Percentiles rank a stretch among this genome's conserved stretches.
Evolutionary conservation across 2,797 vertebrate species (phyloP).

Genomic region (Adelosebastes latens): DNA sequence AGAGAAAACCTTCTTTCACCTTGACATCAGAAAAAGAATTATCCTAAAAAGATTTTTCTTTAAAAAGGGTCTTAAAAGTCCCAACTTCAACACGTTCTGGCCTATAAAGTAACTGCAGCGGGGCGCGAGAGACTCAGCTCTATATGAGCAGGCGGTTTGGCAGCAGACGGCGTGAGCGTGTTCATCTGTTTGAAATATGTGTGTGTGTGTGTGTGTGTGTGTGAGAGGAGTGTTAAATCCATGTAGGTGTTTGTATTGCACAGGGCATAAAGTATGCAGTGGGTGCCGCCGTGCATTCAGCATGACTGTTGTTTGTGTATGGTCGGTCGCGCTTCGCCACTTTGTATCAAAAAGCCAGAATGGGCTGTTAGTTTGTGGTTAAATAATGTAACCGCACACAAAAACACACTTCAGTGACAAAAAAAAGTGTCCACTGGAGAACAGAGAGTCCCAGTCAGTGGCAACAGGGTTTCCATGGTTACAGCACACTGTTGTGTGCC

Average conservation of each 20-base stretch:
- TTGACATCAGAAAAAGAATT: slow-evolving; percentile 3
- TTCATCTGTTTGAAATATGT: slow-evolving; percentile 46
- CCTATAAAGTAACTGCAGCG: slow-evolving; percentile 56
- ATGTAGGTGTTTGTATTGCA: slow-evolving; percentile 57
- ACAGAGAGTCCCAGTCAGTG: slow-evolving; percentile 37
- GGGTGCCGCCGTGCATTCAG: slow-evolving; percentile 41
- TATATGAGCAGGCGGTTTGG: slow-evolving; percentile 49
- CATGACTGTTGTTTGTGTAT: slow-evolving; percentile 63
- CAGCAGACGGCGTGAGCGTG: slow-evolving; percentile 15
- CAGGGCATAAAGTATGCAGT: slow-evolving; percentile 29
- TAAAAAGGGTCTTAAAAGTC: slow-evolving; percentile 6
- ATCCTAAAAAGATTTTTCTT: not conserved
- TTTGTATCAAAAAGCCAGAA: slow-evolving; percentile 35
- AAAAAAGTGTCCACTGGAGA: slow-evolving; percentile 14
- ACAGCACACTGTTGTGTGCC: slow-evolving; percentile 25
- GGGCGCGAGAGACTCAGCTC: slow-evolving; percentile 28
- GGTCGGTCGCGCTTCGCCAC: slow-evolving; percentile 48
- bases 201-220: slow-evolving; percentile 25
- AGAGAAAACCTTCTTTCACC: slow-evolving; percentile 1
- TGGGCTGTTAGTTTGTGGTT: slow-evolving; percentile 42
- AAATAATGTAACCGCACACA: slow-evolving; percentile 37
- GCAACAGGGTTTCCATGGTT: slow-evolving; percentile 21
- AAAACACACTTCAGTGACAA: slow-evolving; percentile 44
- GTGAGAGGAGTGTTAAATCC: slow-evolving; percentile 36
- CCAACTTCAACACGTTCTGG: slow-evolving; percentile 56